These are phyloP conservation scores for Notothenia rossii DNA, from an alignment of 2,113 vertebrate species.

Conservation along the genomic window DNA sequence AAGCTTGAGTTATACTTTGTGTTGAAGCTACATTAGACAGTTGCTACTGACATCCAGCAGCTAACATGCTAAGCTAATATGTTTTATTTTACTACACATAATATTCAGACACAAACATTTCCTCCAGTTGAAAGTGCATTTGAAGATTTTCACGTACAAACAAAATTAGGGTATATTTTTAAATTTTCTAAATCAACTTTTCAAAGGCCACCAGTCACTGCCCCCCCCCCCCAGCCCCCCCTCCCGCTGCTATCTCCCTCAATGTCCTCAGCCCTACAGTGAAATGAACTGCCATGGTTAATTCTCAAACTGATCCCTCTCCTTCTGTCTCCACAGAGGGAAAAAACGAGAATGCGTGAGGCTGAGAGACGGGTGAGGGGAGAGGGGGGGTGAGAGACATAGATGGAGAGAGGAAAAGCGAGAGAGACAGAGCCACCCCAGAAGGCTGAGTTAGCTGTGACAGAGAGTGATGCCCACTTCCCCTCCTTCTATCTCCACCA, in stretches of 20 bases:
- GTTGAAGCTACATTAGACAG: not conserved
- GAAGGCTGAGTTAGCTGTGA: conserved; percentile 69
- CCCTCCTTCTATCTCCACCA: conserved; percentile 52
- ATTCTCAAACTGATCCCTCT: conserved; percentile 84
- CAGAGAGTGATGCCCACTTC: conserved; percentile 76
- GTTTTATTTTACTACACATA: no score
- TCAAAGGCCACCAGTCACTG: conserved; percentile 29
- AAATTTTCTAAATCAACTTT: conserved; percentile 52
- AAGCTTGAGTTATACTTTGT: not conserved
- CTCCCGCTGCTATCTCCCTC: conserved; percentile 39
- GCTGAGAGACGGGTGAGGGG: conserved; percentile 36
- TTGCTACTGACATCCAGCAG: not conserved
- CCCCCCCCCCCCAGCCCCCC: no score
- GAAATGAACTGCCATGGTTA: conserved; percentile 83
- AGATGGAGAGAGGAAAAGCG: conserved; percentile 37
- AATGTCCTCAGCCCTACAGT: conserved; percentile 57
- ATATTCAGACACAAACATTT: not conserved
- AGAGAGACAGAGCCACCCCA: conserved; percentile 63
- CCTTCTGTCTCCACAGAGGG: conserved; percentile 65
- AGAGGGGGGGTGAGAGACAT: not conserved
- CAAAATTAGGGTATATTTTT: conserved; percentile 39
- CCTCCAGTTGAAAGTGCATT: conserved; percentile 28
- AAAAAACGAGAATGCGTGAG: conserved; percentile 63
- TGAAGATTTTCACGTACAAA: not conserved
- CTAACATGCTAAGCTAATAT: no score